phyloP scores from a whole-genome alignment of 2,113 vertebrate genomes.

The Colossoma macropomum region DNA sequence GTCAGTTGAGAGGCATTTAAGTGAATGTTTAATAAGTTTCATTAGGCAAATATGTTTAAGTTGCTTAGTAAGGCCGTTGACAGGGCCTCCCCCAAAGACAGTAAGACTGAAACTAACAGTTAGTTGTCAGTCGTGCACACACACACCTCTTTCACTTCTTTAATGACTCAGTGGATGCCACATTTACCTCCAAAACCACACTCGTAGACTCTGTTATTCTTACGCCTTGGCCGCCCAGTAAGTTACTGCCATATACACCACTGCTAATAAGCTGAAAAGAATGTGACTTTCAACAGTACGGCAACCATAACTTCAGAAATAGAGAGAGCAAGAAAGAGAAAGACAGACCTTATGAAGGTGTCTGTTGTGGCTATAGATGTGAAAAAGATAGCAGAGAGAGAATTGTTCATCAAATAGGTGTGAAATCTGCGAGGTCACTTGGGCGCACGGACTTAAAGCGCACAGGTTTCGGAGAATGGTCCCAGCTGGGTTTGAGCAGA shows the following conservation, averaged over 20 bases:
- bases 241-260: constrained; percentile 11
- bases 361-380: constrained; percentile 4
- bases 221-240: background rate
- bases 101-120: constrained; percentile 38
- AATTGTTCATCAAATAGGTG: constrained; percentile 40
- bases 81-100: background rate
- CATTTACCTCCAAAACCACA: constrained; percentile 36
- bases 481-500: constrained; percentile 45
- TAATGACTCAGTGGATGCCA: constrained; percentile 29
- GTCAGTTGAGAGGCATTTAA: background rate
- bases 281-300: constrained; percentile 47
- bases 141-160: constrained; percentile 41
- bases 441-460: constrained; percentile 1
- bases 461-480: background rate
- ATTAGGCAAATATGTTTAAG: constrained; percentile 2
- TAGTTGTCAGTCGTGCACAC: background rate
- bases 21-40: constrained; percentile 7
- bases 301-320: constrained; percentile 43
- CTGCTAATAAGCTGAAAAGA: background rate
- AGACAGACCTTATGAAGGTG: background rate
- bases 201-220: constrained; percentile 21
- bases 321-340: background rate
- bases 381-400: constrained; percentile 8
- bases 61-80: constrained; percentile 23
- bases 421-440: constrained; percentile 35